Percentiles rank a stretch among this genome's conserved stretches.
Evolutionary conservation across 2,888 invertebrate species (phyloP).

Genomic region (Neocrepidodera transversa): DNA sequence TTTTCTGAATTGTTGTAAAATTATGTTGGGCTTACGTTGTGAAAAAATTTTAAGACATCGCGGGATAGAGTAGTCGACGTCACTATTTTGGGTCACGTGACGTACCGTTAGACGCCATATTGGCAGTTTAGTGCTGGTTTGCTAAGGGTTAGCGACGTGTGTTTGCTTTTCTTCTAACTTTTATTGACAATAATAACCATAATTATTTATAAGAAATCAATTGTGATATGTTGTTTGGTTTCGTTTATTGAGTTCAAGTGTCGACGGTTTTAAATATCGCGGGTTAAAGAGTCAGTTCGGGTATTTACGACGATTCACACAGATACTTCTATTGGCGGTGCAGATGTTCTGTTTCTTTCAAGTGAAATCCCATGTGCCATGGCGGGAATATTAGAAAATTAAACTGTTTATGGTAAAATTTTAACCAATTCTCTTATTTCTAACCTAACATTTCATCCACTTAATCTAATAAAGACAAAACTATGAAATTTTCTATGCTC

Average conservation of each 20-base stretch:
- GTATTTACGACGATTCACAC: constrained; percentile 61
- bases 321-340: constrained; percentile 59
- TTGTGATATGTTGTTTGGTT: constrained; percentile 29
- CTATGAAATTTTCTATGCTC: constrained; percentile 40
- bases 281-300: constrained; percentile 57
- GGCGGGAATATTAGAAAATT: constrained; percentile 52
- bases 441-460: constrained; percentile 9
- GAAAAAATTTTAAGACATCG: constrained; percentile 58
- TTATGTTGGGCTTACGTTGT: constrained; percentile 57
- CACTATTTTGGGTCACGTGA: constrained; percentile 66
- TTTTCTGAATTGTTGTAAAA: constrained; percentile 47
- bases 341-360: constrained; percentile 59
- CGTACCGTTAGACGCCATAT: constrained; percentile 67
- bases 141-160: constrained; percentile 63
- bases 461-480: constrained; percentile 1
- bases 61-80: constrained; percentile 59
- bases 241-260: constrained; percentile 38
- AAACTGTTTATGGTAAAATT: constrained; percentile 47
- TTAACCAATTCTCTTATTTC: constrained; percentile 19
- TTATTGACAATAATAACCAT: constrained; percentile 38
- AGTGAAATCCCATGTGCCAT: constrained; percentile 53
- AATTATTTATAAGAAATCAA: constrained; percentile 35
- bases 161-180: constrained; percentile 45
- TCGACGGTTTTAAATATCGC: constrained; percentile 58
- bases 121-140: constrained; percentile 64